Percentiles rank a stretch among this genome's conserved stretches.
phyloP scores from a whole-genome alignment of 2,113 vertebrate species.

The Hemicordylus capensis region DNA sequence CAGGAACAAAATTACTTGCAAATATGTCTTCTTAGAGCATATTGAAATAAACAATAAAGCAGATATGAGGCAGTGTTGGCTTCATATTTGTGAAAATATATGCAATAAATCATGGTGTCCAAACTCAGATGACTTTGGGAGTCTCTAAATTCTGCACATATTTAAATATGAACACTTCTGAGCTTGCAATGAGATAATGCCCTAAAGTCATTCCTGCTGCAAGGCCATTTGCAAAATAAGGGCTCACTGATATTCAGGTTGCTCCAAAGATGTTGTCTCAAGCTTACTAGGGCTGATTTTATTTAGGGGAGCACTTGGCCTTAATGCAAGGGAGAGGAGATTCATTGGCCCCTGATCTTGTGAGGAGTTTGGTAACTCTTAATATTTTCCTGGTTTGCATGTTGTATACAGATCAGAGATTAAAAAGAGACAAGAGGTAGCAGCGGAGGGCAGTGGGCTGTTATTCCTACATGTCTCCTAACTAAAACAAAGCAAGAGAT shows the following conservation, averaged over 20 bases:
- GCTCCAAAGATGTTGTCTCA: neutral
- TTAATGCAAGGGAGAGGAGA: neutral
- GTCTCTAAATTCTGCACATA: accelerated
- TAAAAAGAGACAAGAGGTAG: neutral
- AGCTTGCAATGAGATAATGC: accelerated
- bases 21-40: conserved; percentile 4
- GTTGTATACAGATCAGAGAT: neutral
- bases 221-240: neutral
- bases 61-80: neutral
- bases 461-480: too few relatives aligned
- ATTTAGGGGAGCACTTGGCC: neutral
- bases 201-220: neutral
- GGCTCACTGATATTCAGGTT: neutral
- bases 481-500: too few relatives aligned
- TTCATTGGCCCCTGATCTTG: neutral
- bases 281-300: neutral
- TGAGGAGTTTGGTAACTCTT: neutral
- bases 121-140: neutral
- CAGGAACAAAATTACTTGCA: neutral
- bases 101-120: neutral
- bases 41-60: neutral
- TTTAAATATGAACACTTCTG: neutral
- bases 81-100: neutral
- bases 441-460: too few relatives aligned
- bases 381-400: neutral